phyloP scores from a whole-genome alignment of 2,113 vertebrate genomes.

The Scalopus aquaticus region DNA sequence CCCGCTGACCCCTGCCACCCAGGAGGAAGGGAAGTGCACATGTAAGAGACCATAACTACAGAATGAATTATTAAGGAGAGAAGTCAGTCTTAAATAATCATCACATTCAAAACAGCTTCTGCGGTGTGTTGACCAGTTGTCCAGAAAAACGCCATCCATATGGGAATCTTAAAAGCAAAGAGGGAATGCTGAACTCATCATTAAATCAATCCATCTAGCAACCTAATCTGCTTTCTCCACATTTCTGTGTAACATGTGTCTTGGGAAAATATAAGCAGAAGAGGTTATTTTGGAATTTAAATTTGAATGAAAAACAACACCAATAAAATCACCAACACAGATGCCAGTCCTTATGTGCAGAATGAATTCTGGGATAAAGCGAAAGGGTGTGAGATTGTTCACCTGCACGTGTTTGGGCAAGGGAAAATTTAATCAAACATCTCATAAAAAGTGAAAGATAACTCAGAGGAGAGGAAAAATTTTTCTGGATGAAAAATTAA shows the following conservation, averaged over 20 bases:
- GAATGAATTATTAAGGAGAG: background rate
- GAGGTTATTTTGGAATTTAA: background rate
- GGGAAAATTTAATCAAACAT: background rate
- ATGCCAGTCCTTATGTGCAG: background rate
- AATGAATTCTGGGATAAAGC: background rate
- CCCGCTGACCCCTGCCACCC: constrained; percentile 63
- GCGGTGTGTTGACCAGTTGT: background rate
- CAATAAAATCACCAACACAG: background rate
- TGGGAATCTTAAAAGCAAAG: background rate
- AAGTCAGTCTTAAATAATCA: background rate
- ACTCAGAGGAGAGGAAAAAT: background rate
- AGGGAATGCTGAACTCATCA: background rate
- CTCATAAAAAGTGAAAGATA: background rate
- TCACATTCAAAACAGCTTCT: constrained; percentile 28
- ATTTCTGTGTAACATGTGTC: background rate
- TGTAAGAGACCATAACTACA: background rate
- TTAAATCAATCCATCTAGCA: background rate
- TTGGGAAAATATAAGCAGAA: background rate
- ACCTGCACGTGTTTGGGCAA: background rate
- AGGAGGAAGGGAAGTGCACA: constrained; percentile 46
- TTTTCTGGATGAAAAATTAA: background rate
- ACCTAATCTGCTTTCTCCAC: background rate
- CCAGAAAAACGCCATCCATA: background rate
- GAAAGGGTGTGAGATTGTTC: background rate
- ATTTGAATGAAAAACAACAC: background rate